Evolutionary conservation across 2,888 invertebrate genomes (phyloP), one percentile per base, ranked within the genome.

Genomic region (Drosophila monieri): DNA sequence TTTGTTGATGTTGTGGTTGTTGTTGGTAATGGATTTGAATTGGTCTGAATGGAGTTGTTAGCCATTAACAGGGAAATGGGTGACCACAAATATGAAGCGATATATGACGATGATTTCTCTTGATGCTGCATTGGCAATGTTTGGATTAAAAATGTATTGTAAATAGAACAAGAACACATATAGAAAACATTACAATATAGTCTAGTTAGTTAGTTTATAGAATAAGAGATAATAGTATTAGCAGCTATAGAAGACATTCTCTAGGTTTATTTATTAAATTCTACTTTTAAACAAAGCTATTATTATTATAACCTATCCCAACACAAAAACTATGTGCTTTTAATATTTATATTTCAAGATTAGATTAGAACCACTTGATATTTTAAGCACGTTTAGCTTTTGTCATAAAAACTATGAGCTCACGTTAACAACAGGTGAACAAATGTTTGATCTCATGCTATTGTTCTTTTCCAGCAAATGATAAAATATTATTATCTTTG

Each of bases 31-130:
- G 47, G 32, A 30, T 51, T 60, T 35, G 32, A 41, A 23, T 25
- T 39, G 21, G 37, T 15, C 41, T 70, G 74, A 25, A 14, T 53
- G 43, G 49, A 58, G 27, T 21, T 54, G 47, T 73, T 77, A n/a
- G 64, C 53, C 55, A 58, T 49, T 68, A 74, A 23, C 66, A 74
- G 43, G 56, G 72, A 68, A 53, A 74, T 62, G 70, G 86, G 76
- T 56, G 85, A 73, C 84, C 84, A 84, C 69, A 84, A 73, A 66
- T 78, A 84, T 65, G 88, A 85, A 49, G 81, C 78, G 60, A 83
- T 62, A 41, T 73, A 76, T 73, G 83, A 76, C 35, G 85, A 74
- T 39, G 74, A 74, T 70, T 80, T 86, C 32, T 85, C 80, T 58
- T 80, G 58, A 69, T 81, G 85, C 81, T 81, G 52, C 30, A 60